phyloP scores from a whole-genome alignment of 2,888 invertebrate genomes.

The Melolontha melolontha region DNA sequence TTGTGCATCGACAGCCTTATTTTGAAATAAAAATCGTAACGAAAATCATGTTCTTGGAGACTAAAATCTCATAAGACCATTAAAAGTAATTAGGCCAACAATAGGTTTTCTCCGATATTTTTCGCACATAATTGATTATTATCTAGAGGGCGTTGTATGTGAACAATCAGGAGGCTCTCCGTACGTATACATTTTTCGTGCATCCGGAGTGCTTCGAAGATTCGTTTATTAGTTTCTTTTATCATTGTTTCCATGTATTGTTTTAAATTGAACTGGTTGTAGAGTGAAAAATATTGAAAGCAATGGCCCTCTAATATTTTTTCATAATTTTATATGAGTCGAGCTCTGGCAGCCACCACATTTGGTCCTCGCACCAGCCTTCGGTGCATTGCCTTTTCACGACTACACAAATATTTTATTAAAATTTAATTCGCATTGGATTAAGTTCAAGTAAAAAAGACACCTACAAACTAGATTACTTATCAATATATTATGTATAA shows the following conservation, averaged over 20 bases:
- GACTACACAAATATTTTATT: constrained; percentile 56
- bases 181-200: constrained; percentile 29
- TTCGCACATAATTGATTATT: constrained; percentile 8
- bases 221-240: neutral
- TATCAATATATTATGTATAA: constrained; percentile 55
- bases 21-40: constrained; percentile 26
- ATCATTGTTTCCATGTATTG: too few relatives aligned
- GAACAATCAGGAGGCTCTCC: neutral
- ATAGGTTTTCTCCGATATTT: constrained; percentile 20
- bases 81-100: constrained; percentile 35
- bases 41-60: constrained; percentile 14
- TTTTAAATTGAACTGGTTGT: too few relatives aligned
- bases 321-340: constrained; percentile 47
- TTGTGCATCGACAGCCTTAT: constrained; percentile 65
- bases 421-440: constrained; percentile 58
- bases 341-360: constrained; percentile 55
- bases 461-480: constrained; percentile 61
- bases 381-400: constrained; percentile 59
- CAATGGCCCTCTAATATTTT: constrained; percentile 35
- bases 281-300: neutral
- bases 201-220: neutral
- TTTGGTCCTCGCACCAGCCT: constrained; percentile 66
- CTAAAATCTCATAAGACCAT: constrained; percentile 24
- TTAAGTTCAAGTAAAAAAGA: constrained; percentile 60
- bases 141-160: constrained; percentile 22